phyloP scores from a whole-genome alignment of 1,140 invertebrate species.

The Drosophila pseudoananassae region DNA sequence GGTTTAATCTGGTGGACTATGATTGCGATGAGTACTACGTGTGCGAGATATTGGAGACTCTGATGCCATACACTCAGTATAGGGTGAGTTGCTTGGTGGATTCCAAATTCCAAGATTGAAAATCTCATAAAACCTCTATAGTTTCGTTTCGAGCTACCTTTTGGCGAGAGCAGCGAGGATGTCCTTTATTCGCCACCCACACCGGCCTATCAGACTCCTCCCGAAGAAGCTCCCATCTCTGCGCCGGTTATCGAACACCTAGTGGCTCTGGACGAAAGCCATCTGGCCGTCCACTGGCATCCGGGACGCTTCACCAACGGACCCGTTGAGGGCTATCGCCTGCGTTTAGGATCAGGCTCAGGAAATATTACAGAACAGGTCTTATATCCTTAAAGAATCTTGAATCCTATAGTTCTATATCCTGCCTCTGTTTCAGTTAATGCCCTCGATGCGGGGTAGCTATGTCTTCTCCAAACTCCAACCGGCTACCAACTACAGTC shows the following conservation, averaged over 20 bases:
- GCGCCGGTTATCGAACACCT: constrained; percentile 89
- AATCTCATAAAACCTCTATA: constrained; percentile 1
- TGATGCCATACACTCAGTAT: constrained; percentile 95
- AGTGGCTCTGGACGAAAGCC: constrained; percentile 91
- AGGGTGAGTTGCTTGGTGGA: constrained; percentile 86
- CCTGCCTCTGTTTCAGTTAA: constrained; percentile 11
- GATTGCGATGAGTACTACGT: constrained; percentile 84
- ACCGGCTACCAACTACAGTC: constrained; percentile 90
- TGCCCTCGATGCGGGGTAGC: constrained; percentile 30
- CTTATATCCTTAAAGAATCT: background rate
- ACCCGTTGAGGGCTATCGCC: constrained; percentile 88
- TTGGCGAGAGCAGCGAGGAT: constrained; percentile 88
- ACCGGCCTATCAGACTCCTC: constrained; percentile 91
- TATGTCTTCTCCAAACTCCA: constrained; percentile 90
- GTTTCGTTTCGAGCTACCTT: constrained; percentile 93
- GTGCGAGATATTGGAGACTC: constrained; percentile 86
- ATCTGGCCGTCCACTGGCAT: constrained; percentile 94
- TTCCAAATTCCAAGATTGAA: background rate
- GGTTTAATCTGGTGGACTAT: constrained; percentile 87
- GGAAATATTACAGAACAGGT: constrained; percentile 43
- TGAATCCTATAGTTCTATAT: background rate
- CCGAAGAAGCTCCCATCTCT: constrained; percentile 89
- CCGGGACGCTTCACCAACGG: constrained; percentile 94
- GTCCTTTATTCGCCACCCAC: constrained; percentile 92
- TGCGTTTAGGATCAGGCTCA: constrained; percentile 86